phyloP scores from a whole-genome alignment of 2,797 vertebrate species.

The Anguilla megastoma region DNA sequence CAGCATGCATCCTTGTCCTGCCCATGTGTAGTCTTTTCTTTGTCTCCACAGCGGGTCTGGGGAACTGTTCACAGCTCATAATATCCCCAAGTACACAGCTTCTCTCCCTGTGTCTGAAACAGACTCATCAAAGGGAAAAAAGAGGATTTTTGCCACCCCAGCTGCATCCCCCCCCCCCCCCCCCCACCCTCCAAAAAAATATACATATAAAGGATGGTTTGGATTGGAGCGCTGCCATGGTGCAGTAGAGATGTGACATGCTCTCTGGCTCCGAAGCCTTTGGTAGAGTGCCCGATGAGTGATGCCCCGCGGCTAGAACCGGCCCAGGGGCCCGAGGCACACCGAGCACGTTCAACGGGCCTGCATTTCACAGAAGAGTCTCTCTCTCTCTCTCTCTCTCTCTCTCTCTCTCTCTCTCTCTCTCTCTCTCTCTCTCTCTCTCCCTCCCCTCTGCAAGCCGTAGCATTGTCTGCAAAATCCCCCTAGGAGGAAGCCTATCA shows the following conservation, averaged over 20 bases:
- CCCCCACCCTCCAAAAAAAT: too few relatives aligned
- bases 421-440: neutral
- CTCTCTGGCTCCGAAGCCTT: neutral
- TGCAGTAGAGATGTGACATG: neutral
- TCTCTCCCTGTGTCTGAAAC: neutral
- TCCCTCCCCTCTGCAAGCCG: neutral
- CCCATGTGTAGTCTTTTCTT: conserved; percentile 8
- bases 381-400: neutral
- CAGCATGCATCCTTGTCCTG: conserved; percentile 70
- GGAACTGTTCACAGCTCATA: neutral
- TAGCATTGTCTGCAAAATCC: neutral
- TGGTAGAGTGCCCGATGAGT: neutral
- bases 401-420: neutral
- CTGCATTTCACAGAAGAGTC: neutral
- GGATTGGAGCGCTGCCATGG: neutral
- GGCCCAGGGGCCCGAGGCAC: neutral
- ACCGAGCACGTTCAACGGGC: neutral
- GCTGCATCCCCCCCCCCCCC: too few relatives aligned
- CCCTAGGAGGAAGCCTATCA: neutral
- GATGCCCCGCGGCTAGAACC: neutral
- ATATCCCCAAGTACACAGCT: neutral
- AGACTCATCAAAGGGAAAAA: neutral
- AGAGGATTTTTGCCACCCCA: neutral
- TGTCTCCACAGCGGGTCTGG: conserved; percentile 1
- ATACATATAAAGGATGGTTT: neutral